Percentiles rank a stretch among this genome's conserved stretches.
Conservation (phyloP, 2,888 invertebrate species). For the Melipona bicolor region DNA sequence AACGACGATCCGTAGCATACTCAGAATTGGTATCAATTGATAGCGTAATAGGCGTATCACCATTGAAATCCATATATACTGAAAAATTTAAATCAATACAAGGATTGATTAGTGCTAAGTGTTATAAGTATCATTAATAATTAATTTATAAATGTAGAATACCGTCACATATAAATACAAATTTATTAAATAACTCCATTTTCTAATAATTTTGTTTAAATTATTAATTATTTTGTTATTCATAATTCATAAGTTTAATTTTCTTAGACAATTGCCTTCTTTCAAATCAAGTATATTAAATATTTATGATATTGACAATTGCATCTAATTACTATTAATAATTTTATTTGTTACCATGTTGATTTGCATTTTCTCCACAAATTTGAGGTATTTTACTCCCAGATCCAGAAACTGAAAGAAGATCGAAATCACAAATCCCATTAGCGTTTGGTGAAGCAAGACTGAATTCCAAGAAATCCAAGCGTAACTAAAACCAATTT, state of each 20-base stretch:
- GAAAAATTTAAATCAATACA: conserved; percentile 16
- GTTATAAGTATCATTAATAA: not conserved
- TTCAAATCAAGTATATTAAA: not conserved
- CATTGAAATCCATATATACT: conserved; percentile 91
- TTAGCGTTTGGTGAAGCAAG: conserved; percentile 90
- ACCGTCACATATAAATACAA: not conserved
- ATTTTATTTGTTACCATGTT: conserved; percentile 85
- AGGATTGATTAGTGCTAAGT: not conserved
- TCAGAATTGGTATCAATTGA: conserved; percentile 88
- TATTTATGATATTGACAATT: not conserved
- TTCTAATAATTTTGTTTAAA: not conserved
- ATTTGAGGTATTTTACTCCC: conserved; percentile 89
- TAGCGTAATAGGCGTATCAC: conserved; percentile 88
- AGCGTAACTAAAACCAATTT: conserved; percentile 86
- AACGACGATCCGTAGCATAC: conserved; percentile 87
- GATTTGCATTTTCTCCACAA: conserved; percentile 93
- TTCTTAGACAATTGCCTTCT: not conserved
- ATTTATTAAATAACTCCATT: not conserved
- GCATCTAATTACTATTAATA: not conserved
- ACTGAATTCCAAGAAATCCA: conserved; percentile 91
- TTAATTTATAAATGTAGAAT: not conserved
- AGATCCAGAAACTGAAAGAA: conserved; percentile 89
- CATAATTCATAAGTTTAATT: not conserved
- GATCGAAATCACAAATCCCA: conserved; percentile 90
- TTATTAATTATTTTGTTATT: not conserved